Percentiles rank a stretch among this genome's conserved stretches.
phyloP scores from a whole-genome alignment of 2,888 invertebrate species.

The Silvanus unidentatus region DNA sequence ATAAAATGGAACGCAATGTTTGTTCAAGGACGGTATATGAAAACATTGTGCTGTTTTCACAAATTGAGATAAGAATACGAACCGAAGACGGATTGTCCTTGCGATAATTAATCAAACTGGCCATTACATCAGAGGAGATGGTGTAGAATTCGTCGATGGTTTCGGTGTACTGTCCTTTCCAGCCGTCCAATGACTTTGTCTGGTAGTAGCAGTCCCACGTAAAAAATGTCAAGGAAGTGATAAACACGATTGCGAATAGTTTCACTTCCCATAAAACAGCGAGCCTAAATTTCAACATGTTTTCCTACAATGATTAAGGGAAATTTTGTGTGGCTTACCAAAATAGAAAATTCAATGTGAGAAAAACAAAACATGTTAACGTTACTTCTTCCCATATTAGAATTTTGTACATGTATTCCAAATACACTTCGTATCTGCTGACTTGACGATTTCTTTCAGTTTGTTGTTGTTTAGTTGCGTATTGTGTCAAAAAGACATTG shows the following conservation, averaged over 20 bases:
- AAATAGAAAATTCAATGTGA: conserved; percentile 41
- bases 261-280: conserved; percentile 40
- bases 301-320: conserved; percentile 4
- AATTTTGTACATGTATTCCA: conserved; percentile 32
- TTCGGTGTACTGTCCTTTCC: conserved; percentile 24
- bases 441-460: conserved; percentile 20
- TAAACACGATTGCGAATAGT: conserved; percentile 45
- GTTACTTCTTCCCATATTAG: conserved; percentile 43
- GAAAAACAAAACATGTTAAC: conserved; percentile 37
- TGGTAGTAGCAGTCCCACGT: conserved; percentile 35
- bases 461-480: conserved; percentile 5
- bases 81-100: conserved; percentile 42
- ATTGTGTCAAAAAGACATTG: conserved; percentile 11
- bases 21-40: too few species aligned
- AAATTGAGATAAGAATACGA: too few species aligned
- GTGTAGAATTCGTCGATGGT: conserved; percentile 25
- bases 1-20: too few species aligned
- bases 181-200: conserved; percentile 19
- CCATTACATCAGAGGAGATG: conserved; percentile 20
- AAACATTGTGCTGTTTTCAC: too few species aligned
- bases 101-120: conserved; percentile 33
- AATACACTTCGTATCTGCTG: conserved; percentile 32
- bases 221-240: conserved; percentile 32
- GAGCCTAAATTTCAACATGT: conserved; percentile 32
- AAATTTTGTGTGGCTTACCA: conserved; percentile 36